phyloP scores from a whole-genome alignment of 2,797 vertebrate genomes.

The Mionectes olivaceus region DNA sequence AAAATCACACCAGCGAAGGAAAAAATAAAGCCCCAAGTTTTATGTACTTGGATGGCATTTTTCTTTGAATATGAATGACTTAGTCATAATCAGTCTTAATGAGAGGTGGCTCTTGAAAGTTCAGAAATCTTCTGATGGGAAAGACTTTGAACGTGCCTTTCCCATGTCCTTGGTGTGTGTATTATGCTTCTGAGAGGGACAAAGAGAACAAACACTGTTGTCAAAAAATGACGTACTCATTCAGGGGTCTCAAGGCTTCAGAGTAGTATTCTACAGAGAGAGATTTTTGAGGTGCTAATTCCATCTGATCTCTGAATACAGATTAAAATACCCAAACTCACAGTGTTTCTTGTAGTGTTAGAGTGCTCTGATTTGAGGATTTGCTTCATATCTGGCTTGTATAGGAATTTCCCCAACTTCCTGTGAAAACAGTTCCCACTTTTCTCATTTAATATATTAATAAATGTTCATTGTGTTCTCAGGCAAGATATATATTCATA shows the following conservation, averaged over 20 bases:
- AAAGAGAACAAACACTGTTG: not conserved
- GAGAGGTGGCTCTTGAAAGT: constrained; percentile 41
- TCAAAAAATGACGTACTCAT: not conserved
- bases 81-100: not conserved
- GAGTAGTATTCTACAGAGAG: not conserved
- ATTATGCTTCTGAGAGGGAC: not conserved
- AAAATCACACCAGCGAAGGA: constrained; percentile 44
- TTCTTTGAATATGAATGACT: constrained; percentile 43
- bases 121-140: constrained; percentile 12
- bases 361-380: not conserved
- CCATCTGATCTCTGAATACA: not conserved
- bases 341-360: not conserved
- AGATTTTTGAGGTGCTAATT: not conserved
- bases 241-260: not conserved
- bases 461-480: not conserved
- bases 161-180: not conserved
- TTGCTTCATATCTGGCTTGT: not conserved
- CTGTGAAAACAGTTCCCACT: constrained; percentile 1
- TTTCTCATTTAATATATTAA: not conserved
- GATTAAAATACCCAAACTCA: not conserved
- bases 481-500: not conserved
- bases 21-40: not conserved
- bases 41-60: constrained; percentile 56
- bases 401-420: not conserved
- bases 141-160: constrained; percentile 4